Evolutionary conservation across 2,797 vertebrate species (phyloP), one percentile per base, ranked within the genome.

Genomic region (Taeniopygia guttata): DNA sequence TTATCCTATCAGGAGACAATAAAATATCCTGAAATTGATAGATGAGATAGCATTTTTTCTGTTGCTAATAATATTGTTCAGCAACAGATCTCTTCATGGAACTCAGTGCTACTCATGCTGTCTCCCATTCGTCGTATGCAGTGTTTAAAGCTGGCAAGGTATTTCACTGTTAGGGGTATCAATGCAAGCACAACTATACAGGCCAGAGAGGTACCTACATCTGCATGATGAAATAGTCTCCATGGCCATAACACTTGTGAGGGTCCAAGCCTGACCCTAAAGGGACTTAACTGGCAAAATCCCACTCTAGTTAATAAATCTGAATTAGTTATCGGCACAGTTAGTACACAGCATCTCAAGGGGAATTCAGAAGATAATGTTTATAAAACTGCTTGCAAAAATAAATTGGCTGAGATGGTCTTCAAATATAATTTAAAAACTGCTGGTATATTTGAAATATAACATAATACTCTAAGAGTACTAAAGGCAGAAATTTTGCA

Each of bases 41-140:
- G n/a, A 87, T 67, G 51, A 90, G 80, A 82, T 20, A 66, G 5
- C 38, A 30, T 52, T 87, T 93, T 55, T 84, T 36, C 40, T 55
- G 15, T 59, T 76, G 45, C 23, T 82, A 79, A 60, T 79, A 9
- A 17, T 48, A 78, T 18, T 36, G 58, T 84, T 73, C 38, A 86
- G 32, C 34, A 38, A 49, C 51, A 68, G 52, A 76, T 75, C 49
- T 64, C 48, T 34, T 73, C 32, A 32, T 20, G 26, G 69, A 93
- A 75, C n/a, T 67, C 60, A 36, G 10, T 38, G 38, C 16, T 55
- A 12, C 59, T 34, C 38, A 9, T 27, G 19, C n/a, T 84, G 30
- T 27, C 34, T 82, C 79, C 76, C 54, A 70, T 42, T 49, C 32
- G 27, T 17, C 0, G 0, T 9, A n/a, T 1, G 2, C 19, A 45